Conservation (phyloP, 1,140 invertebrate genomes). For the Geopemphigus sp. region DNA sequence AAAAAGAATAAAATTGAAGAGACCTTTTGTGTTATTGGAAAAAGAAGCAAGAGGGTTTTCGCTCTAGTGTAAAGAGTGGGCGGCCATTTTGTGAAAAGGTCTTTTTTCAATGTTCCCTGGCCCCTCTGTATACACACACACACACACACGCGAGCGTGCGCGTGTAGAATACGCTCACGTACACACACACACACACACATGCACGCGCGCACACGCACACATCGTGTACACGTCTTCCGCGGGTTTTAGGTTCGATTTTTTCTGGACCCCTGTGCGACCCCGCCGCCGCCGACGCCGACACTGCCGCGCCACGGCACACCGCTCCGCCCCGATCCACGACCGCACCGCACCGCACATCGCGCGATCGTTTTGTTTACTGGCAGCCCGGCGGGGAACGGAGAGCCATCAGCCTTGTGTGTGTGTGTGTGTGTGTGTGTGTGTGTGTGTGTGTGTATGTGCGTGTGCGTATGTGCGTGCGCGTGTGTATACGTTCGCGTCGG, state of each 20-base stretch:
- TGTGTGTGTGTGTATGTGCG: too few species aligned
- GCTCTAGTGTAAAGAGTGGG: constrained; percentile 51
- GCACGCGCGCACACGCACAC: neutral
- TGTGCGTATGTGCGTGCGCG: neutral
- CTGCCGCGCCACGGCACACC: neutral
- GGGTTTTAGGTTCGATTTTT: constrained; percentile 51
- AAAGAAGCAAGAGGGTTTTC: constrained; percentile 51
- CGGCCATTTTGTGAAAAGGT: constrained; percentile 52
- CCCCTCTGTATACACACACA: constrained; percentile 24
- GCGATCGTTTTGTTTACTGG: constrained; percentile 44
- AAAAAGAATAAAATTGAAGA: constrained; percentile 51
- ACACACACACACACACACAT: neutral
- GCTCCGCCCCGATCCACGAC: neutral
- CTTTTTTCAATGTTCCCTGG: constrained; percentile 51
- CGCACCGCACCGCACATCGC: neutral
- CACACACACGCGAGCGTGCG: too few species aligned
- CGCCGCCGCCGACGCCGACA: constrained; percentile 8
- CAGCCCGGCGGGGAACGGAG: constrained; percentile 24
- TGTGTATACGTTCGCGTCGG: neutral
- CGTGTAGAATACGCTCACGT: neutral
- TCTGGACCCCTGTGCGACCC: constrained; percentile 42
- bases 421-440: neutral
- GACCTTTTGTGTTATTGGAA: constrained; percentile 53
- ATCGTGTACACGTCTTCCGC: constrained; percentile 43
- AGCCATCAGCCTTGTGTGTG: constrained; percentile 29